A percentile compares a stretch with the other conserved stretches of the same genome.
These are phyloP conservation scores for Papilio gigon DNA, from an alignment of 2,888 invertebrate genomes.

Conservation along the genomic window DNA sequence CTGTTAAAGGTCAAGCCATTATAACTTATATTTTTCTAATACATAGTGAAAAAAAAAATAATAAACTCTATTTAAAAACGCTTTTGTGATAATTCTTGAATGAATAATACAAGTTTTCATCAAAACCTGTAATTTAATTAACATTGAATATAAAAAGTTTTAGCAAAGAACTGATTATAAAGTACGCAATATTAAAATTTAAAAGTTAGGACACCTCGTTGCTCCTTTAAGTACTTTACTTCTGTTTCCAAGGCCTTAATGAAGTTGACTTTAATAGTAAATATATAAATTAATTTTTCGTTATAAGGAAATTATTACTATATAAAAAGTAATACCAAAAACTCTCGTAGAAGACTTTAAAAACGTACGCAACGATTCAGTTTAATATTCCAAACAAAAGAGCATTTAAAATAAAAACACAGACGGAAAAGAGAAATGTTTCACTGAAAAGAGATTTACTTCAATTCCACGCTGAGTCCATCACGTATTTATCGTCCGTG, in stretches of 20 bases:
- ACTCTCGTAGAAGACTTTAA: neutral
- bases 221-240: too few relatives aligned
- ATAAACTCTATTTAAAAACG: too few relatives aligned
- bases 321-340: neutral
- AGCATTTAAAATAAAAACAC: conserved; percentile 21
- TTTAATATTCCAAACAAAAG: conserved; percentile 20
- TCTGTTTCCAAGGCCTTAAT: too few relatives aligned
- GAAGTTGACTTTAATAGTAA: neutral
- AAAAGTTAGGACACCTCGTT: neutral
- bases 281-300: neutral
- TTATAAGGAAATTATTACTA: too few relatives aligned
- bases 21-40: neutral
- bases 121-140: conserved; percentile 2
- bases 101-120: neutral
- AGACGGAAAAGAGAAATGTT: conserved; percentile 23
- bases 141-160: neutral
- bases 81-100: too few relatives aligned
- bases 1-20: neutral
- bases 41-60: neutral
- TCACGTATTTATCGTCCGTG: conserved; percentile 36
- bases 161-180: neutral
- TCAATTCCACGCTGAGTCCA: conserved; percentile 23
- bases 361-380: neutral
- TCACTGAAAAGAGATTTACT: conserved; percentile 33
- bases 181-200: neutral